phyloP scores from a whole-genome alignment of 1,140 invertebrate genomes.

The Coptotermes formosanus region DNA sequence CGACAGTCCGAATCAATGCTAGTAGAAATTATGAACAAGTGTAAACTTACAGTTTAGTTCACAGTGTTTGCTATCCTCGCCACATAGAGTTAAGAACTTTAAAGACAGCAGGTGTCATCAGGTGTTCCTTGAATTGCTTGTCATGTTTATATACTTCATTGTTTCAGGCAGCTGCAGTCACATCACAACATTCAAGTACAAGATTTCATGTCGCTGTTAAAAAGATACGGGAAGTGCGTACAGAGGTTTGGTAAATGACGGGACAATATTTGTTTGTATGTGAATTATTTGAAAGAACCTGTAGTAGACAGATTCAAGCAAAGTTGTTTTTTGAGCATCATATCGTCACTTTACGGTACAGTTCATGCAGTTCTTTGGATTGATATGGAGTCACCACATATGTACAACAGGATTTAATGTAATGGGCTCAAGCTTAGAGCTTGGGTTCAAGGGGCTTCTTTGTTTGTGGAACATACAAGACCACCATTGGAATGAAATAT shows the following conservation, averaged over 20 bases:
- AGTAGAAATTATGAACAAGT: no score
- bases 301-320: neutral
- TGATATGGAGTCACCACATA: neutral
- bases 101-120: neutral
- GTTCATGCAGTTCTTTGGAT: neutral
- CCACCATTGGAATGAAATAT: no score
- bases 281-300: neutral
- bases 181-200: constrained; percentile 10
- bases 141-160: neutral
- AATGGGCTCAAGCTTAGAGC: no score
- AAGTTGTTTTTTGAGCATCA: neutral
- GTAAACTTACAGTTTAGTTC: no score
- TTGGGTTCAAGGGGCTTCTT: no score
- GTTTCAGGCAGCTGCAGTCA: constrained; percentile 20
- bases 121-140: neutral
- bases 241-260: constrained; percentile 18
- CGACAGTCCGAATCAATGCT: no score
- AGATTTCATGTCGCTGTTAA: neutral
- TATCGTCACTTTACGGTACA: neutral
- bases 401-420: no score
- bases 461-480: no score
- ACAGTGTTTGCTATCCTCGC: no score
- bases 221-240: constrained; percentile 5
- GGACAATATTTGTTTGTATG: neutral
- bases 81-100: neutral